phyloP scores from a whole-genome alignment of 2,888 invertebrate species.

The Resseliella maxima region DNA sequence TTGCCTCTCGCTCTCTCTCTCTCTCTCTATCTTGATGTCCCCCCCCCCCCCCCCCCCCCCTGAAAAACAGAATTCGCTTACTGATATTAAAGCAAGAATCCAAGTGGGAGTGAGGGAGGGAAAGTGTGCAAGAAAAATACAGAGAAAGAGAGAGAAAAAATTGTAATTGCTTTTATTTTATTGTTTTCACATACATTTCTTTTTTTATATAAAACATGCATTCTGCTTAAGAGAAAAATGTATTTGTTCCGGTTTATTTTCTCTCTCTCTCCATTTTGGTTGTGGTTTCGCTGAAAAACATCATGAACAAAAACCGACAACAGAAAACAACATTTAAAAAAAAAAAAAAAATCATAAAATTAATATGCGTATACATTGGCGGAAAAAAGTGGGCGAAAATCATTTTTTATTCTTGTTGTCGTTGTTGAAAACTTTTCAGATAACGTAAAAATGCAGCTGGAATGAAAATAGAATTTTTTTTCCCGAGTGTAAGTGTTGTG shows the following conservation, averaged over 20 bases:
- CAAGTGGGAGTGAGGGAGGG: too few species aligned
- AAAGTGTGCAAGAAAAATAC: not conserved
- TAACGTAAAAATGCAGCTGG: too few species aligned
- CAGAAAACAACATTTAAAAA: not conserved
- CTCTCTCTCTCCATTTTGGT: not conserved
- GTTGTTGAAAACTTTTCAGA: too few species aligned
- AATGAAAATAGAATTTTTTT: not conserved
- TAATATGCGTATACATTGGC: not conserved
- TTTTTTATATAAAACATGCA: not conserved
- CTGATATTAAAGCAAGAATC: too few species aligned
- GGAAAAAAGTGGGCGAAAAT: too few species aligned
- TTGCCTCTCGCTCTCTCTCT: too few species aligned
- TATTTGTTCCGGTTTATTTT: not conserved
- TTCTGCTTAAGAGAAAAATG: not conserved
- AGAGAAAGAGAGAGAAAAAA: not conserved
- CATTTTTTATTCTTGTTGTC: too few species aligned
- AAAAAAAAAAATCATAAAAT: not conserved
- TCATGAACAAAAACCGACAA: not conserved
- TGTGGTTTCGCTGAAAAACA: not conserved
- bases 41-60: too few species aligned
- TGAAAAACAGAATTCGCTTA: too few species aligned
- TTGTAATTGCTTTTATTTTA: slow-evolving; percentile 15
- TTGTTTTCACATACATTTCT: not conserved
- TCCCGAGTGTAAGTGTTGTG: slow-evolving; percentile 13
- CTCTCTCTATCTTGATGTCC: too few species aligned